phyloP scores from a whole-genome alignment of 1,140 invertebrate genomes.

The Rhagoletis zephyria region DNA sequence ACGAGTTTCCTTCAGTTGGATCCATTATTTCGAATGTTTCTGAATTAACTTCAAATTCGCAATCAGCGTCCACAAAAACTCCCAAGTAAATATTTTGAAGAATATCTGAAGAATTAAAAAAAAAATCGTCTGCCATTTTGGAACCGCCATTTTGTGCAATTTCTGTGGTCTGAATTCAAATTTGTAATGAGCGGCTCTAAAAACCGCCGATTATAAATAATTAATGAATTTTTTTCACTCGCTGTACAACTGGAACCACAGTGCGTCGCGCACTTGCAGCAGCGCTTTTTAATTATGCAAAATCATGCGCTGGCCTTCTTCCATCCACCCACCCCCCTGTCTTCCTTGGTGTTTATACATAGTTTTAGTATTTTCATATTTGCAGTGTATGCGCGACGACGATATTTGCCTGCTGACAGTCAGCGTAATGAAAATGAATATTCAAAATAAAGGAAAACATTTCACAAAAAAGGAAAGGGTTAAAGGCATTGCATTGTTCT shows the following conservation, averaged over 20 bases:
- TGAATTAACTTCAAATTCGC: too few species aligned
- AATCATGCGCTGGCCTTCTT: neutral
- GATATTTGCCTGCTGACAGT: neutral
- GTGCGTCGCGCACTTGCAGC: neutral
- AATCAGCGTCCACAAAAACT: too few species aligned
- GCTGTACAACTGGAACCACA: neutral
- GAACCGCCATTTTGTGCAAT: too few species aligned
- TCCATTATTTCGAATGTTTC: too few species aligned
- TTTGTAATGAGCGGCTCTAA: too few species aligned
- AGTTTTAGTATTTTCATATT: constrained; percentile 32
- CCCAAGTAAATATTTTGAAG: too few species aligned
- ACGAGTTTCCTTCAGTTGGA: too few species aligned
- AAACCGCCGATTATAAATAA: too few species aligned
- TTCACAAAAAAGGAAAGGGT: neutral
- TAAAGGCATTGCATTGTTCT: constrained; percentile 25
- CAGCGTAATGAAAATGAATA: neutral
- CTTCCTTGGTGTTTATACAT: neutral
- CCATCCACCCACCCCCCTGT: neutral
- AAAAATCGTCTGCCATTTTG: too few species aligned
- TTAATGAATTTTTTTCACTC: too few species aligned
- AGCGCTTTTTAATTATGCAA: constrained; percentile 48
- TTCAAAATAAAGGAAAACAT: neutral
- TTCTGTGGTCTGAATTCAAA: too few species aligned
- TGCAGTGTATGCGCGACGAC: neutral
- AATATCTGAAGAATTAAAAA: too few species aligned